These are phyloP conservation scores for Pseudochirops corinnae DNA, from an alignment of 2,797 vertebrate genomes.

Conservation along the genomic window DNA sequence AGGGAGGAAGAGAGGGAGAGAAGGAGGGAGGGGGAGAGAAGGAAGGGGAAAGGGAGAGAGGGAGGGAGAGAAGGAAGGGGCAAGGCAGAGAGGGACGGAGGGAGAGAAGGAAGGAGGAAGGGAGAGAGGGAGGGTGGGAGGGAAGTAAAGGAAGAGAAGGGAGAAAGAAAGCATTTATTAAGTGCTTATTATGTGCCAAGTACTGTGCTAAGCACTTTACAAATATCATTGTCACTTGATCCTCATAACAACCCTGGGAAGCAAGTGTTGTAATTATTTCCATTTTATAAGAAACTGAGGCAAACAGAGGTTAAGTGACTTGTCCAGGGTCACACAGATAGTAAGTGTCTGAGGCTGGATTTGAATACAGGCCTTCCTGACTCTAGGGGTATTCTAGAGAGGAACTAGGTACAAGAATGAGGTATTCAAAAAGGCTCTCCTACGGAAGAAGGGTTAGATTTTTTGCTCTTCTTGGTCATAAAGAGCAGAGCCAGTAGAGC, in stretches of 20 bases:
- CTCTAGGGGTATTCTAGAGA: background rate
- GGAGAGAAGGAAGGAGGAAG: too few species aligned
- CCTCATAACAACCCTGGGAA: background rate
- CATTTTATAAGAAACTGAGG: background rate
- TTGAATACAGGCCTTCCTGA: background rate
- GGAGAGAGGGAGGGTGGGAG: too few species aligned
- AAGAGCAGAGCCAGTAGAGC: too few species aligned
- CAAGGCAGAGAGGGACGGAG: fast-evolving
- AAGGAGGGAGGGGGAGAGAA: too few species aligned
- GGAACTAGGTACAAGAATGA: background rate
- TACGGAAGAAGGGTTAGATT: background rate
- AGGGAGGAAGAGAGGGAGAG: too few species aligned
- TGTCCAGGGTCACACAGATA: background rate
- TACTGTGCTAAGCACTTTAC: too few species aligned
- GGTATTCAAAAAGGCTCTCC: background rate
- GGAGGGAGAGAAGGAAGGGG: fast-evolving
- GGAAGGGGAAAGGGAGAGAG: background rate
- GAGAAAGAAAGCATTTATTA: background rate
- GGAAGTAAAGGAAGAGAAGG: too few species aligned
- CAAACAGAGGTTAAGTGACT: background rate
- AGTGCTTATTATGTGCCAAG: background rate
- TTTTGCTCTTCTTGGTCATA: background rate
- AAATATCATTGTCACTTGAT: background rate
- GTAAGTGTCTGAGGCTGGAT: background rate
- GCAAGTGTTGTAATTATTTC: too few species aligned